Base-by-base conservation (phyloP, 2,113 vertebrate genomes). In the Tachuris rubrigastra region DNA sequence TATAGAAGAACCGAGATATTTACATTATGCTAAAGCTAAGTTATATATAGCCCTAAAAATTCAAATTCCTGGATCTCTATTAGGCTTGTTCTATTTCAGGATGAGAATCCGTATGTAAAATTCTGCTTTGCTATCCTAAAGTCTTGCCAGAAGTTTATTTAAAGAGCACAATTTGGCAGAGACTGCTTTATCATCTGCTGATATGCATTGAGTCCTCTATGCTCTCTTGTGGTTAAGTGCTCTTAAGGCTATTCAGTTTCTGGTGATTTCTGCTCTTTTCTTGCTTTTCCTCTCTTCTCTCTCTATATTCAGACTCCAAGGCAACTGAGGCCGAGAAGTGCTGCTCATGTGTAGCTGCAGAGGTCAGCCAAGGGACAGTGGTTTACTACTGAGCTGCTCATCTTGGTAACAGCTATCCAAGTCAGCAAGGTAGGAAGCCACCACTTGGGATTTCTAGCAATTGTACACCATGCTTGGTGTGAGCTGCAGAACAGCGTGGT, bases 361-460 rank as follows among this genome's bases (percentile, higher is more conserved):
- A 92, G 80, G 69, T 95, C 77, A 85, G 84, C 84, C 89, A 96
- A 89, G 58, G 93, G 87, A 89, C 77, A 39, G 56, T 71, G 49
- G 22, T 82, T 81, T 85, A 72, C 53, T 81, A 24, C 44, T 18
- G 60, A 87, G 73, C 74, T 67, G 52, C 39, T 87, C 1, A 3
- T 89, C 69, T 76, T 86, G 53, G 63, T 78, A 75, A 21, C 25
- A 89, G 37, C 73, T 56, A 33, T 76, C 82, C 66, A 62, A 88
- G 88, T n/a, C 41, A 67, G 58, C n/a, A 88, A 92, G 83, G 75
- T 77, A 75, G 71, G 66, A 93, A 83, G 12, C 33, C 27, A 49
- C 19, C n/a, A 4, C 12, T 62, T 63, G 60, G 66, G 52, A 72
- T 49, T 92, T 89, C 77, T 35, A 78, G 72, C 24, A 87, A 4